phyloP scores from a whole-genome alignment of 2,797 vertebrate genomes.

The Poecilia wingei region DNA sequence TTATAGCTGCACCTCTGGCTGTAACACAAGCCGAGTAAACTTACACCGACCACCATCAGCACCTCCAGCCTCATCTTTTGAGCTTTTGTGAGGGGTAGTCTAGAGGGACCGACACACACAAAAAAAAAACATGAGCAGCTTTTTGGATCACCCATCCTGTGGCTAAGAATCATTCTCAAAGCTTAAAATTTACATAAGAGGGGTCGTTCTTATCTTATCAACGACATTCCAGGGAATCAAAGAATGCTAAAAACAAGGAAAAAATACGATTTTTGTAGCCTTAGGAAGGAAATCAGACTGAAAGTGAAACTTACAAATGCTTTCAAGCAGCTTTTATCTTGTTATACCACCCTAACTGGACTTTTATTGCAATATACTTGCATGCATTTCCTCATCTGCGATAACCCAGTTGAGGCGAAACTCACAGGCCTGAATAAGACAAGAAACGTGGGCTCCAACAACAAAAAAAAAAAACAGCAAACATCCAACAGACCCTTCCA shows the following conservation, averaged over 20 bases:
- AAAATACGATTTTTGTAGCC: constrained; percentile 8
- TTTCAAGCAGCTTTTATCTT: constrained; percentile 43
- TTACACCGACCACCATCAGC: constrained; percentile 56
- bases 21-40: constrained; percentile 73
- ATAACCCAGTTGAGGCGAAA: neutral
- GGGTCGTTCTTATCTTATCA: constrained; percentile 69
- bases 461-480: constrained; percentile 23
- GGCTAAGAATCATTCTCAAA: constrained; percentile 38
- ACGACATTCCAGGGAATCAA: constrained; percentile 43
- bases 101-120: constrained; percentile 10
- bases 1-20: constrained; percentile 40
- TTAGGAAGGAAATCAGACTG: constrained; percentile 14
- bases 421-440: neutral
- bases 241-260: constrained; percentile 23
- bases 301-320: constrained; percentile 35
- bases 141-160: constrained; percentile 11
- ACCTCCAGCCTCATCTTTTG: constrained; percentile 35
- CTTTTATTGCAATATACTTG: constrained; percentile 37
- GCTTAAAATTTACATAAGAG: constrained; percentile 32
- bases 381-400: neutral
- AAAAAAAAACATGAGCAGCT: constrained; percentile 33
- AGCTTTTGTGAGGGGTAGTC: constrained; percentile 61
- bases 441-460: neutral
- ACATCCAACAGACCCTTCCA: constrained; percentile 8
- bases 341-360: constrained; percentile 50